Base-by-base conservation (phyloP, 2,888 invertebrate species). In the Penaeus monodon region DNA sequence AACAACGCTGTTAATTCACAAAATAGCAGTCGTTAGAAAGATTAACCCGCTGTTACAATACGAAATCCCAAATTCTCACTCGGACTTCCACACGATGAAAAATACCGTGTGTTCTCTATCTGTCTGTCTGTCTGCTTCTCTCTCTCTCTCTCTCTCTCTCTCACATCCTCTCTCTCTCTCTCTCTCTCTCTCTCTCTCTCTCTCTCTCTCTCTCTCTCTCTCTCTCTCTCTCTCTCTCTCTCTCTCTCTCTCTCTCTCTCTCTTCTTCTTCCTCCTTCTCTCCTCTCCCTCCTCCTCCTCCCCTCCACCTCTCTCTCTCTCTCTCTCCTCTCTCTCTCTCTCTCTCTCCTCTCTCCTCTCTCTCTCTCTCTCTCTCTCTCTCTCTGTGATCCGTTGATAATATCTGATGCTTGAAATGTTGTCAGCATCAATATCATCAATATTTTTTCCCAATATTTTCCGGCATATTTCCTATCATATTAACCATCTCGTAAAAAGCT, bases 341-440 rank as follows among this genome's bases (percentile, higher is more conserved):
- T 33, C 29, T 73, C 73, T 33, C 73, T 73, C 73, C 73, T 73
- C 73, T 73, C 73, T 73, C 73, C 70, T 70, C 70, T 70, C 70
- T 70, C 70, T 33, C 73, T 33, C 12, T 22, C 27, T 73, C 20
- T 27, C n/a, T 73, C 38, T 73, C 29, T 29, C 27, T 44, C 44
- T 44, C 44, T 44, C 44, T 44, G 10, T 44, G 38, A 44, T 44
- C 38, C 7, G 44, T 10, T 44, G 44, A 44, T 44, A 44, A 44
- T 44, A 44, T 44, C 10, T 44, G 44, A 44, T 44, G 44, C 44
- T 44, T 44, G 44, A 44, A 44, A 8, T 44, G 44, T 38, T 38
- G 38, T 44, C 10, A 44, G 10, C 44, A 7, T 44, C 44, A 10
- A 44, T 44, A 44, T 10, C 44, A 44, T 44, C 10, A 44, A 44